These are phyloP conservation scores for Pachyrhynchus sulphureomaculatus DNA, from an alignment of 1,140 invertebrate species.

Conservation along the genomic window DNA sequence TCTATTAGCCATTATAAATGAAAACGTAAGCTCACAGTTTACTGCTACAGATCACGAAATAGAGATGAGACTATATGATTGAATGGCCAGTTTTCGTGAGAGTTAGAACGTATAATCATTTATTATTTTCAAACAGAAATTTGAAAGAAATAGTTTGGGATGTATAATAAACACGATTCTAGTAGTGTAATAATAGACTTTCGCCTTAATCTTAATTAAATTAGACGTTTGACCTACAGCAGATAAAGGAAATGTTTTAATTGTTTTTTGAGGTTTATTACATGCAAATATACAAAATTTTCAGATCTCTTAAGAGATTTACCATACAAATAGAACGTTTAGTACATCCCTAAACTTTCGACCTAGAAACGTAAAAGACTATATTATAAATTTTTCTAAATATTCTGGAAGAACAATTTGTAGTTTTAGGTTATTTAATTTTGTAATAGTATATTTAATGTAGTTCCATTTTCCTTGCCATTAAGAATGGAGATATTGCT, in stretches of 20 bases:
- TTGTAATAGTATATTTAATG: neutral
- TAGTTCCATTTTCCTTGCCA: neutral
- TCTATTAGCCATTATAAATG: conserved; percentile 13
- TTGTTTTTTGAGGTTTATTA: too few relatives aligned
- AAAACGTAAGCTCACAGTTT: conserved; percentile 1
- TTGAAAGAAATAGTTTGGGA: neutral
- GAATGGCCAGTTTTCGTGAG: conserved; percentile 14
- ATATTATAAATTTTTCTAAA: too few relatives aligned
- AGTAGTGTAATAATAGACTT: too few relatives aligned
- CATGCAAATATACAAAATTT: too few relatives aligned
- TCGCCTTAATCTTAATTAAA: too few relatives aligned
- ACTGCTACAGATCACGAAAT: conserved; percentile 17
- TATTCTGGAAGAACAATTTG: neutral
- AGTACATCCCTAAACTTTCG: neutral
- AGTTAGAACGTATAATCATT: conserved; percentile 13
- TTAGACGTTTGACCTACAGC: too few relatives aligned
- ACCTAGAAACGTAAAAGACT: conserved; percentile 2
- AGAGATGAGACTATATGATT: conserved; percentile 11
- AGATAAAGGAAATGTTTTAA: too few relatives aligned
- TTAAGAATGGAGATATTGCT: neutral
- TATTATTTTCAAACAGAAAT: neutral
- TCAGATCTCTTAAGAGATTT: too few relatives aligned
- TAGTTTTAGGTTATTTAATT: neutral
- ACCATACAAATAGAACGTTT: too few relatives aligned
- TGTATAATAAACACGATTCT: too few relatives aligned